Evolutionary conservation across 1,140 invertebrate genomes (phyloP), one percentile per base, ranked within the genome.

Genomic region (Cylas formicarius): DNA sequence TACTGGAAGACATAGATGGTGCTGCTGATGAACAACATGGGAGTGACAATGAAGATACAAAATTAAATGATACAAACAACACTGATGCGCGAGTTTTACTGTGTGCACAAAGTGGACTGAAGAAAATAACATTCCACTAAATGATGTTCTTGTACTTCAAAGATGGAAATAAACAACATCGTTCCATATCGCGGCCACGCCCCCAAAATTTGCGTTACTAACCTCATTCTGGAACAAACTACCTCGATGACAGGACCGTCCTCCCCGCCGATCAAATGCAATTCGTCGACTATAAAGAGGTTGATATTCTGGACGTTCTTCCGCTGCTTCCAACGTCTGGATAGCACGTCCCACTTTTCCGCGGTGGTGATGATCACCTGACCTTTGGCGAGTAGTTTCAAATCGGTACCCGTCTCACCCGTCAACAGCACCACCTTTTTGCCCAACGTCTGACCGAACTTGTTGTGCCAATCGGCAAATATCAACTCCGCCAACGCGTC

Each of bases 271-370:
- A 92, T 76, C 39, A 92, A 65, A 60, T 97, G 95, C n/a, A 99
- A 67, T 58, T 99, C 96, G 69, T 99, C 97, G 16, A 94, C 90
- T 47, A 99, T 95, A 58, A 99, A 97, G 2, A 99, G 71, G 50
- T 94, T 89, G 3, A 99, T 82, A 57, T 93, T 96, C 62, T 99
- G 95, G 0, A 99, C 94, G 64, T 96, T 95, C 66, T 97, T 97
- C 4, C 96, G 75, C 58, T 98, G 93, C 63, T 99, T 99, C 97
- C 97, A 99, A 46, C 96, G 74, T 46, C 97, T 73, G 0, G 96
- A 99, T 0, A 99, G 68, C 6, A 99, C 89, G 68, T 99, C 96
- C 97, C 97, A 99, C 58, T 97, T 95, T 55, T 99, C 95, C 2
- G 95, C 93, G 0, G 94, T 98, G 10, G 89, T 88, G 37, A 99